Evolutionary conservation across 1,140 invertebrate genomes (phyloP).

Genomic region (Drosophila lowei): DNA sequence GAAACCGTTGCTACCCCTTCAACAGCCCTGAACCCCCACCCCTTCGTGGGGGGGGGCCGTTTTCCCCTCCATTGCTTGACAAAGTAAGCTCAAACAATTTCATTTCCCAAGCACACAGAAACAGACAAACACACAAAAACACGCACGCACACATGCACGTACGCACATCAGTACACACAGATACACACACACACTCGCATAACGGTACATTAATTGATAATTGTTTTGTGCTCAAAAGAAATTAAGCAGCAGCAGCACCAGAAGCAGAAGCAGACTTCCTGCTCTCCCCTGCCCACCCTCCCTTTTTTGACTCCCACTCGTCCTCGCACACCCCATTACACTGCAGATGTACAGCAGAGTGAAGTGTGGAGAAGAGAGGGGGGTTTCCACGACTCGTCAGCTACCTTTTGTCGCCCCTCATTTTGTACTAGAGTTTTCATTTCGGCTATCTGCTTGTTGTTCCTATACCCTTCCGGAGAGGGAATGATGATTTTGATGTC

Average conservation of each 20-base stretch:
- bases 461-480: too few species aligned
- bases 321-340: slow-evolving; percentile 56
- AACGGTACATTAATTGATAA: slow-evolving; percentile 79
- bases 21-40: not conserved
- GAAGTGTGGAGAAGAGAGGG: slow-evolving; percentile 26
- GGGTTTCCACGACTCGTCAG: too few species aligned
- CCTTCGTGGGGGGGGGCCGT: not conserved
- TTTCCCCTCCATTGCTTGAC: slow-evolving; percentile 25
- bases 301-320: not conserved
- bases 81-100: slow-evolving; percentile 69
- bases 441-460: too few species aligned
- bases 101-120: slow-evolving; percentile 46
- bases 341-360: slow-evolving; percentile 37
- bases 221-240: slow-evolving; percentile 79
- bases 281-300: not conserved
- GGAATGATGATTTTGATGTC: too few species aligned
- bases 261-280: slow-evolving; percentile 3
- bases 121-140: slow-evolving; percentile 26
- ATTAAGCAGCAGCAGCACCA: slow-evolving; percentile 61
- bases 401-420: too few species aligned
- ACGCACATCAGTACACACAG: slow-evolving; percentile 5
- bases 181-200: slow-evolving; percentile 28
- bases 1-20: slow-evolving; percentile 6
- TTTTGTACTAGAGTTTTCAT: too few species aligned
- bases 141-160: slow-evolving; percentile 8